Evolutionary conservation across 2,888 invertebrate genomes (phyloP).

Genomic region (Epiblema foenella): DNA sequence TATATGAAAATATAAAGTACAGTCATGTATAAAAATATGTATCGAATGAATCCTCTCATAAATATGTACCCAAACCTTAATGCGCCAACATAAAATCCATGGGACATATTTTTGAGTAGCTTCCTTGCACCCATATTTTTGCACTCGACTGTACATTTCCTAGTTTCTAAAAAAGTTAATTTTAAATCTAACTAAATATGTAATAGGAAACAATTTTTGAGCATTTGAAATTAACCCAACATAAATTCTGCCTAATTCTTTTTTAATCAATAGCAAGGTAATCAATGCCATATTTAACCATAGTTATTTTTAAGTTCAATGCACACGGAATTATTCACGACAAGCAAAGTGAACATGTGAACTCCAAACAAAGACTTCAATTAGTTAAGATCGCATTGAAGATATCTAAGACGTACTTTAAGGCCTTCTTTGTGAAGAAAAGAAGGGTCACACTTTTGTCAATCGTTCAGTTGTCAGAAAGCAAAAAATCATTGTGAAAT

Average conservation of each 20-base stretch:
- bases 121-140: too few relatives aligned
- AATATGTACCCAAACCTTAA: too few relatives aligned
- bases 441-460: slow-evolving; percentile 13
- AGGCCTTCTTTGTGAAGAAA: slow-evolving; percentile 19
- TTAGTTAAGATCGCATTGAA: slow-evolving; percentile 36
- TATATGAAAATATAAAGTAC: neutral
- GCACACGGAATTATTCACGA: slow-evolving; percentile 34
- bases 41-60: too few relatives aligned
- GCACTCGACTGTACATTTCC: neutral
- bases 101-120: too few relatives aligned
- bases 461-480: slow-evolving; percentile 20
- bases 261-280: slow-evolving; percentile 7
- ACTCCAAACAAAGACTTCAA: slow-evolving; percentile 36
- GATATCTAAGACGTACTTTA: slow-evolving; percentile 22
- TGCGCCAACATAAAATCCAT: too few relatives aligned
- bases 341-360: slow-evolving; percentile 24
- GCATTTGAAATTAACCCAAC: slow-evolving; percentile 56
- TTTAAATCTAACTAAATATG: slow-evolving; percentile 49
- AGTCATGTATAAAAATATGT: too few relatives aligned
- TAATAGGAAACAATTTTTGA: slow-evolving; percentile 71
- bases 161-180: slow-evolving; percentile 23
- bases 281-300: neutral
- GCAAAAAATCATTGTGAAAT: slow-evolving; percentile 2
- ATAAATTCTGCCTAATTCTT: slow-evolving; percentile 44
- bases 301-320: slow-evolving; percentile 27